Evolutionary conservation across 2,113 vertebrate genomes (phyloP).

Genomic region (Syrrhaptes paradoxus): DNA sequence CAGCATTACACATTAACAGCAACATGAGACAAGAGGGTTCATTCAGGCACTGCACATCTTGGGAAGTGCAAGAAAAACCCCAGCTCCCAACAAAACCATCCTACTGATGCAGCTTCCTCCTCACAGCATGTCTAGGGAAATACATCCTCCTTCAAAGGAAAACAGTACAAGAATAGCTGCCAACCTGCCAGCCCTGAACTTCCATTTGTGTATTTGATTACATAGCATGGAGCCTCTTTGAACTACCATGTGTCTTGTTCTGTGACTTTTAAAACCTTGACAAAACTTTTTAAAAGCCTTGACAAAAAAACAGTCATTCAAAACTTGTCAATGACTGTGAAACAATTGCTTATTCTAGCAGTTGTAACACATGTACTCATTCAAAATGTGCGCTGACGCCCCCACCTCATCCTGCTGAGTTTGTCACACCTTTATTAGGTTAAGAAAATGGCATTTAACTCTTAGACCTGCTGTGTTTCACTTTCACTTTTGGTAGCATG

Average conservation of each 20-base stretch:
- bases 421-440: background rate
- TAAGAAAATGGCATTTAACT: background rate
- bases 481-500: background rate
- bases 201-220: background rate
- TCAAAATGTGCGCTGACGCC: background rate
- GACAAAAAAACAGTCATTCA: background rate
- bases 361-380: background rate
- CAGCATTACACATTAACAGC: background rate
- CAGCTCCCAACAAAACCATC: background rate
- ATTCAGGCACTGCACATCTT: background rate
- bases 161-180: background rate
- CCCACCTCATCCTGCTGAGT: background rate
- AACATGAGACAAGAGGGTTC: background rate
- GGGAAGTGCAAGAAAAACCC: background rate
- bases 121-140: background rate
- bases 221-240: background rate
- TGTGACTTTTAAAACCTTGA: background rate
- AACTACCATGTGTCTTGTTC: background rate
- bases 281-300: background rate
- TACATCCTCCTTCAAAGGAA: background rate
- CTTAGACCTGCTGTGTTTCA: background rate
- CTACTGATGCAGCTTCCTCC: background rate
- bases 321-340: background rate
- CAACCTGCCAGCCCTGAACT: background rate
- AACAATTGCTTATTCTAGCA: background rate